Evolutionary conservation across 2,113 vertebrate genomes (phyloP), one percentile per base, ranked within the genome.

Genomic region (Dromaius novaehollandiae): DNA sequence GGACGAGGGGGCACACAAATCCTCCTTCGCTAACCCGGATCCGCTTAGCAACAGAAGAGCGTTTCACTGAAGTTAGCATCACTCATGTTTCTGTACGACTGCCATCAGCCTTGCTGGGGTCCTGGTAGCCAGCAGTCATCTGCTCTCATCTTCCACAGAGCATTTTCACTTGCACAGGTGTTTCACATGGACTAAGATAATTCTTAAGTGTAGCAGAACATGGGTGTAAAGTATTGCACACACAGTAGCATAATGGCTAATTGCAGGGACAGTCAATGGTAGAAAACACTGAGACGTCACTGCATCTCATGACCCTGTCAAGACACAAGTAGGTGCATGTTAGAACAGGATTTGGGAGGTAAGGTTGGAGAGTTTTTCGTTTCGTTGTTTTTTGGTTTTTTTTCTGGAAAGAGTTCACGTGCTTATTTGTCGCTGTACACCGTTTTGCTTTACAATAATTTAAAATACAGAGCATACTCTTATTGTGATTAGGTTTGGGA

Each of bases 241-340:
- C 32, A 4, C 55, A 16, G 48, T 3, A 2, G 13, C 2, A 2
- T 1, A 40, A n/a, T 1, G 1, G 40, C 73, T 4, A 4, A 17
- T 16, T 48, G 0, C 11, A 24, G 88, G 55, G 82, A 36, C 18
- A 1, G 61, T 3, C 32, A 3, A 1, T 2, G 18, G 61, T 4
- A 60, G 76, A 3, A 3, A 8, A 4, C 60, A 46, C 26, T 1
- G 1, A 7, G 28, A n/a, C 36, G 44, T 13, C 61, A 0, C 53
- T 34, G 82, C 66, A 11, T 8, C 74, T 26, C n/a, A 0, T 4
- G 28, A 12, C 25, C 74, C 66, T 65, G 66, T 13, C 30, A 38
- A 22, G 51, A 36, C n/a, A 60, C 13, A 30, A 42, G 36, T 4
- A 24, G 36, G 66, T n/a, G 7, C 40, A 2, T 1, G 8, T 21